phyloP scores from a whole-genome alignment of 2,113 vertebrate species.

The Brevimyrus niger region DNA sequence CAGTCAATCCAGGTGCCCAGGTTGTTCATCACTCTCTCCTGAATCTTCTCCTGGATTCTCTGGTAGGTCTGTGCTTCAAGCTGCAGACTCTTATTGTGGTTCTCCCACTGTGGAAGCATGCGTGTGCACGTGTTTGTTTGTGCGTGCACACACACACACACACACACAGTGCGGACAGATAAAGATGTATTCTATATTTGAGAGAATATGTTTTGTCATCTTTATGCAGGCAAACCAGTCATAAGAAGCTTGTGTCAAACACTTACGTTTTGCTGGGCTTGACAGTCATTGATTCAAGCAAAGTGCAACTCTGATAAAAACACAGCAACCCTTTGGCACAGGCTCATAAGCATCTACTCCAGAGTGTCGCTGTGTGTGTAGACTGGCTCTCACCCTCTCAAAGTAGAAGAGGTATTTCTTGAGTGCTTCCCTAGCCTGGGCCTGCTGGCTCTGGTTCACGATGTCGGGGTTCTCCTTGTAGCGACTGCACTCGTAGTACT shows the following conservation, averaged over 20 bases:
- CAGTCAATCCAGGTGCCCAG: constrained; percentile 98
- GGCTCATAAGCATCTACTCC: background rate
- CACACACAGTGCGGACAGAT: background rate
- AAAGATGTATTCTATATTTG: background rate
- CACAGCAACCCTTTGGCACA: background rate
- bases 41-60: constrained; percentile 98
- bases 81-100: constrained; percentile 98
- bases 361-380: background rate
- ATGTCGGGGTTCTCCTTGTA: constrained; percentile 99
- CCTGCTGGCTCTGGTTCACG: constrained; percentile 99
- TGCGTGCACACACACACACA: background rate
- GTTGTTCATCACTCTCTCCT: constrained; percentile 98
- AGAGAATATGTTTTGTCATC: background rate
- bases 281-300: background rate
- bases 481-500: constrained; percentile 98
- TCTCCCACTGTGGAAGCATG: constrained; percentile 78
- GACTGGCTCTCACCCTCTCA: constrained; percentile 78
- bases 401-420: constrained; percentile 99
- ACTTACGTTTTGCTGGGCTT: background rate
- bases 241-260: background rate
- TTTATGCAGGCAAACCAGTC: background rate
- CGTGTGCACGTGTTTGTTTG: background rate
- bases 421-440: constrained; percentile 95
- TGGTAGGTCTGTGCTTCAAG: constrained; percentile 97
- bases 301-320: background rate